Conservation (phyloP, 1,140 invertebrate genomes). For the Delia radicum region DNA sequence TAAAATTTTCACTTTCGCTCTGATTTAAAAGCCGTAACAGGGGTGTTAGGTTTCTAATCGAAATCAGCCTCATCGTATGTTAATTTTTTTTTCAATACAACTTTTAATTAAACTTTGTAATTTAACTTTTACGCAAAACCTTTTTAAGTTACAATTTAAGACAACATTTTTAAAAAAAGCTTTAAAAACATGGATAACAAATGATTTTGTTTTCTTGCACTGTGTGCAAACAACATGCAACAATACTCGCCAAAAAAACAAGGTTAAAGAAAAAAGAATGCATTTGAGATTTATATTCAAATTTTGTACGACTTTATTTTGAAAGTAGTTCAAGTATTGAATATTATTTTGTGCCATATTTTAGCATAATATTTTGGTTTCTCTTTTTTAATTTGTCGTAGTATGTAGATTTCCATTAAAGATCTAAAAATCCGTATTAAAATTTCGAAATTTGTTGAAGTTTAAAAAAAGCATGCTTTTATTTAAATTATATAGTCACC, state of each 20-base stretch:
- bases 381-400: too few species aligned
- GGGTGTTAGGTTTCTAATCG: too few species aligned
- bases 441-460: too few species aligned
- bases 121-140: background rate
- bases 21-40: too few species aligned
- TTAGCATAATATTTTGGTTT: conserved; percentile 2
- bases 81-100: background rate
- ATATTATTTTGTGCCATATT: conserved; percentile 16
- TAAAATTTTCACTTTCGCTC: too few species aligned
- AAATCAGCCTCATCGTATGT: too few species aligned
- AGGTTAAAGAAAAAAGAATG: background rate
- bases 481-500: too few species aligned
- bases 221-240: too few species aligned
- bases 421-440: too few species aligned
- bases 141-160: background rate
- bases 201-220: too few species aligned
- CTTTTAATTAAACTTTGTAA: background rate
- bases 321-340: conserved; percentile 25
- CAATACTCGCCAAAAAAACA: background rate
- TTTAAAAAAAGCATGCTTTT: too few species aligned
- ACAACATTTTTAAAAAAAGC: background rate
- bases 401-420: background rate
- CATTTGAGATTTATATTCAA: conserved; percentile 15
- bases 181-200: too few species aligned
- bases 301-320: conserved; percentile 7